Percentiles rank a stretch among this genome's conserved stretches.
Evolutionary conservation across 2,888 invertebrate species (phyloP).

Genomic region (Diplolepis rosae): DNA sequence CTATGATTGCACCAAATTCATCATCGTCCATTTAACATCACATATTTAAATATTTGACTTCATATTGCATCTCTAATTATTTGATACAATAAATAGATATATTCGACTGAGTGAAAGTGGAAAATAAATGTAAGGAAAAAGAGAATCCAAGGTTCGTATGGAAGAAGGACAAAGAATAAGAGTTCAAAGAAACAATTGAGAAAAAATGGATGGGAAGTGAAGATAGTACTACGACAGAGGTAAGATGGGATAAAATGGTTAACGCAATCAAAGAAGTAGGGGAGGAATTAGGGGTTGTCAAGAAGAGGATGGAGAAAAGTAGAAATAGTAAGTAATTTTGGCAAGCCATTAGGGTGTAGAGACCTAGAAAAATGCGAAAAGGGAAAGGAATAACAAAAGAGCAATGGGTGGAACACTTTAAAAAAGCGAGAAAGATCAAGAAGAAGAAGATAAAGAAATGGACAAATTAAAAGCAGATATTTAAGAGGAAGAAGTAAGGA

Average conservation of each 20-base stretch:
- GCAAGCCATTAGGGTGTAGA: constrained; percentile 25
- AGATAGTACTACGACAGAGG: no score
- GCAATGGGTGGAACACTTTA: not conserved
- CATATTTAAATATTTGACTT: not conserved
- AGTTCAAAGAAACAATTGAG: no score
- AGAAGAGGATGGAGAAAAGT: constrained; percentile 22
- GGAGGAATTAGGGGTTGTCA: no score
- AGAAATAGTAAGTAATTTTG: constrained; percentile 27
- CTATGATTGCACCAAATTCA: not conserved
- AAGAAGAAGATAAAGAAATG: constrained; percentile 65
- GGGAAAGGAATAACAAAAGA: constrained; percentile 4
- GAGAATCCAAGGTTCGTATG: no score
- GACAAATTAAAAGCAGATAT: constrained; percentile 95
- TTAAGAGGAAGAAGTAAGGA: constrained; percentile 94
- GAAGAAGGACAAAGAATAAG: no score
- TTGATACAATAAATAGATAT: no score
- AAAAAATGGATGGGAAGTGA: no score
- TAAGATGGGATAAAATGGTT: no score
- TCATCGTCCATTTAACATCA: not conserved
- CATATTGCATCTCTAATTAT: no score
- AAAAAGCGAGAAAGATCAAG: not conserved
- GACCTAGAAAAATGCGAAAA: constrained; percentile 6
- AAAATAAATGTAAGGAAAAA: no score
- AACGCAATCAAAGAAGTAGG: no score
- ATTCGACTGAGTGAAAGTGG: no score